Percentiles rank a stretch among this genome's conserved stretches.
Evolutionary conservation across 2,797 vertebrate genomes (phyloP).

Genomic region (Phrynocephalus guinanensis): DNA sequence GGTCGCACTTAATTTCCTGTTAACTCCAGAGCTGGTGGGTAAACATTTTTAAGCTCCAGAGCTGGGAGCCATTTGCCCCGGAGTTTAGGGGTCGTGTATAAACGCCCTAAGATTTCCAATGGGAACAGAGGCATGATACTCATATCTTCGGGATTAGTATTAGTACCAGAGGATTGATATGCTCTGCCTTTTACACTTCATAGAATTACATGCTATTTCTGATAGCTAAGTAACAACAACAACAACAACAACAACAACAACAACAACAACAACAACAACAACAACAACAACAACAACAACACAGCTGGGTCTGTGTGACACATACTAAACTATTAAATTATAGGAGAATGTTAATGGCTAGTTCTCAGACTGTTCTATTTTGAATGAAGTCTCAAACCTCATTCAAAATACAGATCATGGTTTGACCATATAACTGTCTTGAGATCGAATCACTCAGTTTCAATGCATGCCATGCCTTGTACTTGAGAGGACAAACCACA

Average conservation of each 20-base stretch:
- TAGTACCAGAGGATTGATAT: background rate
- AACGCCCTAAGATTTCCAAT: conserved; percentile 2
- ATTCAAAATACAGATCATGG: background rate
- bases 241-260: background rate
- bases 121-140: background rate
- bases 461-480: conserved; percentile 25
- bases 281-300: background rate
- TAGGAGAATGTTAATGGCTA: background rate
- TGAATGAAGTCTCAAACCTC: background rate
- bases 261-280: conserved; percentile 3
- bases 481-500: background rate
- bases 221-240: background rate
- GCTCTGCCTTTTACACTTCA: conserved; percentile 3
- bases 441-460: background rate
- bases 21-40: no score
- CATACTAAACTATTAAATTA: background rate
- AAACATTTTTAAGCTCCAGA: no score
- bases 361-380: conserved; percentile 43
- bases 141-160: background rate
- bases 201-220: background rate
- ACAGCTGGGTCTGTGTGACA: background rate
- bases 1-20: no score
- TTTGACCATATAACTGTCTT: conserved; percentile 18
- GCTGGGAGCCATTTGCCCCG: no score
- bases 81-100: no score